A percentile compares a stretch with the other conserved stretches of the same genome.
Conservation (phyloP, 2,797 vertebrate species). For the Sebastiscus albofasciatus region DNA sequence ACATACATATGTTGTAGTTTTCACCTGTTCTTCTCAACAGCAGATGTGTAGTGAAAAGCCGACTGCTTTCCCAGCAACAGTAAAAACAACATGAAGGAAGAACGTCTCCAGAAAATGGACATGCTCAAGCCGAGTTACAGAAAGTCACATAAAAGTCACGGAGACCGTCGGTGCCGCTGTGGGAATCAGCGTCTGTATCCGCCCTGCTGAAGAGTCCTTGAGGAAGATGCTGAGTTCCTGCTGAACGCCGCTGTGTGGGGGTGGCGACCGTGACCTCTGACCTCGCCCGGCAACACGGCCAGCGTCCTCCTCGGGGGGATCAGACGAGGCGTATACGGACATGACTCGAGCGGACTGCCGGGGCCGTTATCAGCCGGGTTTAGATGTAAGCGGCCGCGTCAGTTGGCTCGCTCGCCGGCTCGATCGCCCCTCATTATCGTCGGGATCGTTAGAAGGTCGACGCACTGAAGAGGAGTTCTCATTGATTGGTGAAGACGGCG, state of each 20-base stretch:
- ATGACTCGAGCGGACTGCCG: background rate
- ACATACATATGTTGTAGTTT: too few species aligned
- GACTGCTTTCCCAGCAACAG: too few species aligned
- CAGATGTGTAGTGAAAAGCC: background rate
- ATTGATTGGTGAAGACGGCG: constrained; percentile 3
- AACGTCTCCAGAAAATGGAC: background rate
- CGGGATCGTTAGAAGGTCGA: background rate
- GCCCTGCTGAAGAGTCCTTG: background rate
- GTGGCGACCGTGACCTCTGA: constrained; percentile 10
- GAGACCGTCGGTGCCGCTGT: background rate
- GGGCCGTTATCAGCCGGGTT: background rate
- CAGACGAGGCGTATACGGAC: background rate
- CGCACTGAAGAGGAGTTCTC: background rate
- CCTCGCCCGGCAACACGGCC: background rate
- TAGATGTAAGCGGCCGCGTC: background rate
- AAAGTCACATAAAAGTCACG: background rate
- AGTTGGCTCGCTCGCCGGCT: background rate
- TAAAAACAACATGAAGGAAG: too few species aligned
- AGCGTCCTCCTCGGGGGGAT: background rate
- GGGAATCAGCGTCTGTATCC: background rate
- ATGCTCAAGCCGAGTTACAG: background rate
- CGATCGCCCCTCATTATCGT: background rate
- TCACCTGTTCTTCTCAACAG: background rate
- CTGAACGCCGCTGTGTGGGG: background rate
- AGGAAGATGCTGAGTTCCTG: background rate